Percentiles rank a stretch among this genome's conserved stretches.
phyloP scores from a whole-genome alignment of 2,113 vertebrate genomes.

The Psilopogon haemacephalus region DNA sequence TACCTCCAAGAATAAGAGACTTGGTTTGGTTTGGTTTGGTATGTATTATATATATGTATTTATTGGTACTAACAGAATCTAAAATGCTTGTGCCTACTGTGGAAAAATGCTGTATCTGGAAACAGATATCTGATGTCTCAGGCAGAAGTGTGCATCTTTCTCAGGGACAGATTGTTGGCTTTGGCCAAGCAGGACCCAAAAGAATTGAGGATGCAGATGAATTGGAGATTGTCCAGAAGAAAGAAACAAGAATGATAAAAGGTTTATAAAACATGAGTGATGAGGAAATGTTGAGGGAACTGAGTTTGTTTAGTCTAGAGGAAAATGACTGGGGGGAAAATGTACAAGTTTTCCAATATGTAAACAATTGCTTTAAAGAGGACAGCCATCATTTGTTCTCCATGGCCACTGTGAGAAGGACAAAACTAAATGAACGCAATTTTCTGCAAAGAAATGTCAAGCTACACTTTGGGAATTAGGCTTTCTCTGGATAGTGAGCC shows the following conservation, averaged over 20 bases:
- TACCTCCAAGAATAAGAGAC: neutral
- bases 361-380: constrained; percentile 40
- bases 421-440: neutral
- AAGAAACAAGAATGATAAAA: constrained; percentile 43
- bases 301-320: constrained; percentile 68
- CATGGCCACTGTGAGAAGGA: neutral
- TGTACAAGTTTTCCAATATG: neutral
- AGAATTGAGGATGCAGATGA: constrained; percentile 10
- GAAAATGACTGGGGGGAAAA: constrained; percentile 38
- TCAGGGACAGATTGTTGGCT: neutral
- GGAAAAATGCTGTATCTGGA: neutral
- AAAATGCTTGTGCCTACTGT: neutral
- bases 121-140: neutral
- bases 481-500: neutral
- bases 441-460: neutral
- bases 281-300: constrained; percentile 60
- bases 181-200: neutral
- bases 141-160: constrained; percentile 2
- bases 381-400: constrained; percentile 14
- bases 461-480: neutral
- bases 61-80: neutral
- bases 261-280: constrained; percentile 36
- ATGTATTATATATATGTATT: neutral
- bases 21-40: neutral
- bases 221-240: constrained; percentile 48